Evolutionary conservation across 2,797 vertebrate species (phyloP).

Genomic region (Loriculus beryllinus): DNA sequence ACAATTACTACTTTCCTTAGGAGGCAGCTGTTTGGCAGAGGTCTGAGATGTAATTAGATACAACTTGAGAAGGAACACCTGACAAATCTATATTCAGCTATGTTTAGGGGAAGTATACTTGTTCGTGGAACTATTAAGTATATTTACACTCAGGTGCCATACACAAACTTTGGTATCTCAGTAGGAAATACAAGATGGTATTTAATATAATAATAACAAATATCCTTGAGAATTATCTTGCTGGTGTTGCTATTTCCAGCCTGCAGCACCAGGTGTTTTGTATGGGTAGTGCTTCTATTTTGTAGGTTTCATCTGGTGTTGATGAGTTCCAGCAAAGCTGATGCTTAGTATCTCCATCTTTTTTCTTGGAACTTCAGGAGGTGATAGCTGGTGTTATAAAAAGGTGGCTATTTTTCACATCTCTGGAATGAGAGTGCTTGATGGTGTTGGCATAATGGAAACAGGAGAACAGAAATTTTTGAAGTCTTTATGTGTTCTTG

Average conservation of each 20-base stretch:
- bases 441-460: background rate
- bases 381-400: background rate
- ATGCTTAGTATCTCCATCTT: background rate
- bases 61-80: background rate
- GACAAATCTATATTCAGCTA: background rate
- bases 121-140: background rate
- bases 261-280: background rate
- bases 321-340: background rate
- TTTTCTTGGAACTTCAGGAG: background rate
- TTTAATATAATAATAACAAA: background rate
- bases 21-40: background rate
- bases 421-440: background rate
- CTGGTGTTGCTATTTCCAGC: background rate
- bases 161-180: background rate
- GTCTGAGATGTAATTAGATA: background rate
- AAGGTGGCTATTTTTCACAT: accelerated
- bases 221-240: background rate
- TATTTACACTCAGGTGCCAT: background rate
- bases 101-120: background rate
- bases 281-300: background rate
- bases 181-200: background rate
- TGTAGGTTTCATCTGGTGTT: background rate
- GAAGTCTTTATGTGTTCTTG: background rate
- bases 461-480: background rate
- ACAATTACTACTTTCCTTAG: background rate